phyloP scores from a whole-genome alignment of 23 tunicate genomes.

The Styela plicata region DNA sequence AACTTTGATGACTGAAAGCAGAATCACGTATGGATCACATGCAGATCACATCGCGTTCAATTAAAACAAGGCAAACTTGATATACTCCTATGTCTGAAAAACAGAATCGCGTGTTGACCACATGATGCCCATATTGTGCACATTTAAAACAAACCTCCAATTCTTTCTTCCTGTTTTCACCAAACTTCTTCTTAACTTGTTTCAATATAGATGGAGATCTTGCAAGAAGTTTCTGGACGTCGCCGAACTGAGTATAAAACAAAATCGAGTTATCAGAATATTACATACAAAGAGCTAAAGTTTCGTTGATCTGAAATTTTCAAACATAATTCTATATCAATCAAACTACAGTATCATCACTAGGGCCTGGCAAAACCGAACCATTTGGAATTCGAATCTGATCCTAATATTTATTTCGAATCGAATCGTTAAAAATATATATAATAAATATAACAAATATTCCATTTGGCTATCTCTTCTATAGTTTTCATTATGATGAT shows the following conservation, averaged over 20 bases:
- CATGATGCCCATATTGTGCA: neutral
- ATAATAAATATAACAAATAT: too few species aligned
- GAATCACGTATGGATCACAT: too few species aligned
- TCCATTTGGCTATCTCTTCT: too few species aligned
- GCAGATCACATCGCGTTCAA: too few species aligned
- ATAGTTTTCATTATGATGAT: too few species aligned
- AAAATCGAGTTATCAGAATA: neutral
- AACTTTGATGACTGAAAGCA: too few species aligned
- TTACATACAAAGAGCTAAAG: neutral
- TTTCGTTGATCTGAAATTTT: neutral
- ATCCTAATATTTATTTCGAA: neutral
- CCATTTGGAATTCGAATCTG: too few species aligned
- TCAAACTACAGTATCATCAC: too few species aligned
- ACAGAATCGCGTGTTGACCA: neutral
- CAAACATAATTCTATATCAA: neutral
- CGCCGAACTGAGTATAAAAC: conserved; percentile 2
- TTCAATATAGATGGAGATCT: conserved; percentile 11
- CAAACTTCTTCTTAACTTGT: neutral
- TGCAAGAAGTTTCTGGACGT: neutral
- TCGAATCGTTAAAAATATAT: neutral
- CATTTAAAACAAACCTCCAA: neutral
- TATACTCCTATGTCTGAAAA: too few species aligned
- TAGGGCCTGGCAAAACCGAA: too few species aligned
- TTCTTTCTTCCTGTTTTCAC: neutral
- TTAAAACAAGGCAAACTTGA: too few species aligned